These are phyloP conservation scores for Ostrea edulis DNA, from an alignment of 1,140 invertebrate genomes.

Conservation along the genomic window DNA sequence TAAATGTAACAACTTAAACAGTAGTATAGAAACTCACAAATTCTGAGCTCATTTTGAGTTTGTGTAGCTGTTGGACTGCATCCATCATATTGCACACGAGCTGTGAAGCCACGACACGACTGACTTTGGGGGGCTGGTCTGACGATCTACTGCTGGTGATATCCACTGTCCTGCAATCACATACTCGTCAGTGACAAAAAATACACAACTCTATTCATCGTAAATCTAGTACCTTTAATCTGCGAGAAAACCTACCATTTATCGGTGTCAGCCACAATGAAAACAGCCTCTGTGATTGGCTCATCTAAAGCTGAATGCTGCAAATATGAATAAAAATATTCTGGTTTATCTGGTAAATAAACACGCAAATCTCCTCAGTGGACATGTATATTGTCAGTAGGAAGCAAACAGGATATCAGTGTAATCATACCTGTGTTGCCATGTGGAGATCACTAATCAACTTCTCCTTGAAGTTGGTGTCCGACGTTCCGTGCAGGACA, in stretches of 20 bases:
- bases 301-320: constrained; percentile 83
- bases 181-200: not conserved
- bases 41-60: constrained; percentile 83
- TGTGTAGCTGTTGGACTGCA: constrained; percentile 88
- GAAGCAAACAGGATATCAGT: not conserved
- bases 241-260: constrained; percentile 85
- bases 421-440: constrained; percentile 79
- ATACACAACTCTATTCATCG: not conserved
- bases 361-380: not conserved
- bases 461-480: constrained; percentile 77
- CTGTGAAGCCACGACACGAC: constrained; percentile 82
- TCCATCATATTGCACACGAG: constrained; percentile 91
- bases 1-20: too few relatives aligned
- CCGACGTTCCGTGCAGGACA: constrained; percentile 84
- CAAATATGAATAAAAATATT: constrained; percentile 48
- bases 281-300: constrained; percentile 88
- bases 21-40: constrained; percentile 82
- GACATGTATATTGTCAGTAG: not conserved
- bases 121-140: constrained; percentile 49
- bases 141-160: constrained; percentile 68
- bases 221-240: not conserved
- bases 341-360: not conserved
- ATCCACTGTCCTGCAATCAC: constrained; percentile 68
- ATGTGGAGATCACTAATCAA: constrained; percentile 80
- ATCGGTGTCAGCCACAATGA: constrained; percentile 90